These are phyloP conservation scores for Brotula barbata DNA, from an alignment of 2,797 vertebrate genomes.

Conservation along the genomic window DNA sequence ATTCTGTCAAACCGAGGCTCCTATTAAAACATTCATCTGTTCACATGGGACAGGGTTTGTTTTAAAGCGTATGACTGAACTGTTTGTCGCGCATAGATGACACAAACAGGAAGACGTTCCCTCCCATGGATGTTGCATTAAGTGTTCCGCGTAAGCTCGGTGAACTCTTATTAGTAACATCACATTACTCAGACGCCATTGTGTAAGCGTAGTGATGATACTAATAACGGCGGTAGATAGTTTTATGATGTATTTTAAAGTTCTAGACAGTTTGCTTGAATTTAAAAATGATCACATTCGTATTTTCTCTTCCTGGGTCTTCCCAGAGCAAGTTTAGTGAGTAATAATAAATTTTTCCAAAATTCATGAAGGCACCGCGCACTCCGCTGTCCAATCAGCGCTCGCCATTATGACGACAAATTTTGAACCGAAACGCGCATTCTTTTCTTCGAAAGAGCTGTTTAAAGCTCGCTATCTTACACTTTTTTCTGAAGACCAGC, in stretches of 20 bases:
- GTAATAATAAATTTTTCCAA: slow-evolving; percentile 11
- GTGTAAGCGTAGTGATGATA: too few relatives aligned
- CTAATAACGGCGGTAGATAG: too few relatives aligned
- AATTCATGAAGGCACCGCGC: not conserved
- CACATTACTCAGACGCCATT: not conserved
- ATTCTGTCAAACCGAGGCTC: not conserved
- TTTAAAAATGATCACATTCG: too few relatives aligned
- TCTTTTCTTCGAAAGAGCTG: fast-evolving
- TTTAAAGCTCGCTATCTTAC: too few relatives aligned
- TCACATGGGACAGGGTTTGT: too few relatives aligned
- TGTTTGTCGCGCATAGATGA: slow-evolving; percentile 56
- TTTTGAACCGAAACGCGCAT: slow-evolving; percentile 33
- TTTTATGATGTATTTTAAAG: too few relatives aligned
- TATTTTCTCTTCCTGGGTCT: too few relatives aligned
- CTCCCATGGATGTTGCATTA: not conserved
- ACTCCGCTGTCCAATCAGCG: slow-evolving; percentile 50
- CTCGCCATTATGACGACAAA: not conserved
- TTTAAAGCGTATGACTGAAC: too few relatives aligned
- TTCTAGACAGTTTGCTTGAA: too few relatives aligned
- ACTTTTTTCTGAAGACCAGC: not conserved
- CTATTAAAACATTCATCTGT: too few relatives aligned
- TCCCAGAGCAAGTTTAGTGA: too few relatives aligned
- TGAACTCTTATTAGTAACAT: fast-evolving
- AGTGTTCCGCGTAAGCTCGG: not conserved
- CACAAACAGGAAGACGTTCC: slow-evolving; percentile 1